These are phyloP conservation scores for Sarcophaga carnaria DNA, from an alignment of 2,888 invertebrate genomes.

Conservation along the genomic window DNA sequence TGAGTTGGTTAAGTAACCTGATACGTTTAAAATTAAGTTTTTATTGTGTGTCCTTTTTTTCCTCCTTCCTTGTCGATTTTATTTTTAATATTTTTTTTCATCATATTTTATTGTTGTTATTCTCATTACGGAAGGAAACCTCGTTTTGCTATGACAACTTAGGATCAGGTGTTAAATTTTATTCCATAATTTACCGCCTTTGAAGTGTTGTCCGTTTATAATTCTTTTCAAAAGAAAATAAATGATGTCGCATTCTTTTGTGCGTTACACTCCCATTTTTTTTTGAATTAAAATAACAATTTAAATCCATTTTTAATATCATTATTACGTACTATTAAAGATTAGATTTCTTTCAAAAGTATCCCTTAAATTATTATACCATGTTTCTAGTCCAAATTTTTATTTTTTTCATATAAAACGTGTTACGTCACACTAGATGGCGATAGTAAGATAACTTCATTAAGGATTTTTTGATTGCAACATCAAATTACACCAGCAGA, in stretches of 20 bases:
- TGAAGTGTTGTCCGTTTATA: too few species aligned
- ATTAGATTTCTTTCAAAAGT: too few species aligned
- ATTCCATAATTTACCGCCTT: neutral
- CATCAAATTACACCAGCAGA: too few species aligned
- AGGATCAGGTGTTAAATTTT: conserved; percentile 37
- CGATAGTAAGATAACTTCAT: too few species aligned
- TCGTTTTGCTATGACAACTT: neutral
- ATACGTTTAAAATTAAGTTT: neutral
- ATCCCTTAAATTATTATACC: too few species aligned
- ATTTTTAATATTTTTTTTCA: neutral
- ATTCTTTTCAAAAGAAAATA: neutral
- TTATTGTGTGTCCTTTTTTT: neutral
- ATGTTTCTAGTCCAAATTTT: too few species aligned
- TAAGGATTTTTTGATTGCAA: too few species aligned
- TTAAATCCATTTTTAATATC: too few species aligned
- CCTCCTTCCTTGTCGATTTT: neutral
- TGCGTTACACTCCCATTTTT: neutral
- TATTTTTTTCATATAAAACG: too few species aligned
- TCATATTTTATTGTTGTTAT: neutral
- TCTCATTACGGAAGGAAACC: neutral
- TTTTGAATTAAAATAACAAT: too few species aligned
- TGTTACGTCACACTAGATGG: too few species aligned
- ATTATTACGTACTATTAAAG: too few species aligned
- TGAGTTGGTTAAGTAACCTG: conserved; percentile 21
- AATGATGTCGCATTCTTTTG: conserved; percentile 21